phyloP scores from a whole-genome alignment of 2,797 vertebrate genomes.

The Crenichthys baileyi region DNA sequence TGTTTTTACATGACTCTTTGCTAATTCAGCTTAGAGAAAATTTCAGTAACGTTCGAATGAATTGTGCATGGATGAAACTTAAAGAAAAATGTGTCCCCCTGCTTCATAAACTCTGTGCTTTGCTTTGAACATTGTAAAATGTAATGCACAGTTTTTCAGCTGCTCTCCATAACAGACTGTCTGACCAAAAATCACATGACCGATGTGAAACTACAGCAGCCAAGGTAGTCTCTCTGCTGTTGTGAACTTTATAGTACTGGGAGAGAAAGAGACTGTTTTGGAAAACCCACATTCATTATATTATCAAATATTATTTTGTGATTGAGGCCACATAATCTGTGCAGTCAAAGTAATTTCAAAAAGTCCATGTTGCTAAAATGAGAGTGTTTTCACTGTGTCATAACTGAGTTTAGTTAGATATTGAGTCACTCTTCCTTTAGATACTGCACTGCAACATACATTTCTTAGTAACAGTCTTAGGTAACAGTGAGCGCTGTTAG shows the following conservation, averaged over 20 bases:
- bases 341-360: not conserved
- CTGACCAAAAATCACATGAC: not conserved
- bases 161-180: not conserved
- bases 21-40: not conserved
- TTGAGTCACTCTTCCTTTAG: constrained; percentile 10
- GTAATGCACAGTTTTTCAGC: not conserved
- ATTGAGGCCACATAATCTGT: not conserved
- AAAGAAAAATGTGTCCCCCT: too few species aligned
- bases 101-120: not conserved
- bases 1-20: not conserved
- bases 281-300: not conserved
- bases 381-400: not conserved
- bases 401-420: not conserved
- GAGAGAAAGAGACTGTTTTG: not conserved
- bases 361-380: not conserved
- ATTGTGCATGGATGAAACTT: not conserved
- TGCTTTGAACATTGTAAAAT: not conserved
- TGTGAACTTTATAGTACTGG: not conserved
- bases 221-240: not conserved
- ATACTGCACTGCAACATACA: not conserved
- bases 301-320: not conserved
- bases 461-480: not conserved
- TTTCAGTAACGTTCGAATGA: too few species aligned
- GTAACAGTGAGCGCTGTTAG: not conserved
- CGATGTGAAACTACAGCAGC: not conserved